Evolutionary conservation across 1,140 invertebrate genomes (phyloP).

Genomic region (Hyposmocoma kahamanoa): DNA sequence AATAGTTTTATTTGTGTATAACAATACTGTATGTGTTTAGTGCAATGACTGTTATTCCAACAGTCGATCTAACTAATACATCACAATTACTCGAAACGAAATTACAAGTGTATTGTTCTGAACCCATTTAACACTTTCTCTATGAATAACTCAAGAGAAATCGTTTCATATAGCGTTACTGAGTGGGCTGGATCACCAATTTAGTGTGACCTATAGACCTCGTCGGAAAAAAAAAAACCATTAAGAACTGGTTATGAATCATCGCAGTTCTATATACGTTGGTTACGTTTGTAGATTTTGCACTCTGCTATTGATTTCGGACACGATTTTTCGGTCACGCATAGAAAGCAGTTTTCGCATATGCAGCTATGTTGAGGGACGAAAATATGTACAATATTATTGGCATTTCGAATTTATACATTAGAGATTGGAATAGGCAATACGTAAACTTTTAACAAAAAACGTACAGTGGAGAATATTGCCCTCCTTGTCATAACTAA

Average conservation of each 20-base stretch:
- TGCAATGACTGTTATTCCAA: not conserved
- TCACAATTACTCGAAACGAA: not conserved
- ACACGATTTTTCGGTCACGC: slow-evolving; percentile 18
- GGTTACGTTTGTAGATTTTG: slow-evolving; percentile 9
- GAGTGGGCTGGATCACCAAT: slow-evolving; percentile 23
- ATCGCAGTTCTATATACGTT: slow-evolving; percentile 6
- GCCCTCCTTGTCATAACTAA: too few relatives aligned
- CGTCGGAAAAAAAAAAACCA: not conserved
- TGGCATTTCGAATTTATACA: too few relatives aligned
- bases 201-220: slow-evolving; percentile 13
- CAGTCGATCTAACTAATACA: not conserved
- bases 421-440: too few relatives aligned
- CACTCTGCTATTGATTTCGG: slow-evolving; percentile 15
- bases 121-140: slow-evolving; percentile 30
- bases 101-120: slow-evolving; percentile 19
- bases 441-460: too few relatives aligned
- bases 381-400: too few relatives aligned
- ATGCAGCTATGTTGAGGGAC: too few relatives aligned
- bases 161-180: slow-evolving; percentile 26
- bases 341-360: slow-evolving; percentile 28
- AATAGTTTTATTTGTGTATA: too few relatives aligned
- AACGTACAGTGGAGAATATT: too few relatives aligned
- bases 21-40: too few relatives aligned
- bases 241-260: not conserved
- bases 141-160: slow-evolving; percentile 31